Conservation (phyloP, 2,797 vertebrate species). For the Eutrigla gurnardus region DNA sequence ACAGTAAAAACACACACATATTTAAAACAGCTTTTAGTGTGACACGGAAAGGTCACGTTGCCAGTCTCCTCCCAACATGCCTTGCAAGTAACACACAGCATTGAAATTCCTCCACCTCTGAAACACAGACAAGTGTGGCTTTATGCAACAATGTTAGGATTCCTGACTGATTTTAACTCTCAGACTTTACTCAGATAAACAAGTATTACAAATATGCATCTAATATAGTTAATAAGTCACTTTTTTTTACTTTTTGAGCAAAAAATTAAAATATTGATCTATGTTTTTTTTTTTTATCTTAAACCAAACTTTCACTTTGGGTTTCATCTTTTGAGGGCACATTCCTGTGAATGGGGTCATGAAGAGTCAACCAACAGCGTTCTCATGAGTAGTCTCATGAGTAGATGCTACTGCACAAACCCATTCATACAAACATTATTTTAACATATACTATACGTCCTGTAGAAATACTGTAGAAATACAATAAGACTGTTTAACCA, state of each 20-base stretch:
- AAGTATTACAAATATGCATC: background rate
- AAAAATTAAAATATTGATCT: background rate
- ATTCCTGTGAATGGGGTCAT: background rate
- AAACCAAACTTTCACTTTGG: background rate
- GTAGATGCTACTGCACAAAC: background rate
- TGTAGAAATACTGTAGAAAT: background rate
- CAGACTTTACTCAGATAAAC: background rate
- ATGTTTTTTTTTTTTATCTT: background rate
- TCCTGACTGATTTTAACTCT: slow-evolving; percentile 4
- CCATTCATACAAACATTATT: background rate
- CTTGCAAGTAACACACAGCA: slow-evolving; percentile 62
- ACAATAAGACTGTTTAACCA: slow-evolving; percentile 1
- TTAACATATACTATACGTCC: background rate
- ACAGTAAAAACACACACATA: slow-evolving; percentile 3
- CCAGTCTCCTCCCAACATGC: slow-evolving; percentile 47
- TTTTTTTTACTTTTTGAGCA: background rate
- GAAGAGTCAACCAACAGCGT: background rate
- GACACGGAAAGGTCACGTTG: slow-evolving; percentile 22
- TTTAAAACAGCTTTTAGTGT: slow-evolving; percentile 14
- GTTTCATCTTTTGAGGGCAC: slow-evolving; percentile 3
- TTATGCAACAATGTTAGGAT: slow-evolving; percentile 26
- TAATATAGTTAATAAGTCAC: background rate
- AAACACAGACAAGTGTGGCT: slow-evolving; percentile 39
- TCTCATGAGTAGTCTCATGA: background rate
- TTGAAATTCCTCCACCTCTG: slow-evolving; percentile 70